Percentiles rank a stretch among this genome's conserved stretches.
Conservation (phyloP, 2,888 invertebrate genomes). For the Scaptomyza caliginosa region DNA sequence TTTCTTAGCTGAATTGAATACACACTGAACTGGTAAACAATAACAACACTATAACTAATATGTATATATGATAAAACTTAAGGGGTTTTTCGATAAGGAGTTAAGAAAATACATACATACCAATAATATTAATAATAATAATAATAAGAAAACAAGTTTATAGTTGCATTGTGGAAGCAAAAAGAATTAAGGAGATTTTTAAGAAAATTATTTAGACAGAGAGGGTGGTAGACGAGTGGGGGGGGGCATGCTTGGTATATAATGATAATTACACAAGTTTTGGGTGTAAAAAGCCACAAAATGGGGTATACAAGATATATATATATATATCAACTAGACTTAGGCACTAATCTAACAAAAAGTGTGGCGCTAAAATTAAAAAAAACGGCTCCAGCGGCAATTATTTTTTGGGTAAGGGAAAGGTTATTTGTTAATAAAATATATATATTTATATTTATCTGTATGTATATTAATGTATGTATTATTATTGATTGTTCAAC, state of each 20-base stretch:
- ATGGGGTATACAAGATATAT: constrained; percentile 23
- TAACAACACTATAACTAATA: constrained; percentile 58
- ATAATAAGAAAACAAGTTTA: constrained; percentile 20
- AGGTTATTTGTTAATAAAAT: constrained; percentile 24
- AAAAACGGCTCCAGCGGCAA: constrained; percentile 49
- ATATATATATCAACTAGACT: constrained; percentile 59
- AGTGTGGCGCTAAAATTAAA: constrained; percentile 54
- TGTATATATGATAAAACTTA: constrained; percentile 54
- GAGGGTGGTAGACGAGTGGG: neutral
- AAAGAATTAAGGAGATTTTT: constrained; percentile 37
- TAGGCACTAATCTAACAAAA: constrained; percentile 78
- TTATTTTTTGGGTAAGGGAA: constrained; percentile 17
- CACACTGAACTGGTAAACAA: constrained; percentile 66
- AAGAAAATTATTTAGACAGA: neutral
- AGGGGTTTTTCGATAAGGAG: constrained; percentile 42
- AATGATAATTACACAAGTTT: constrained; percentile 51
- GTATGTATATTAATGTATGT: constrained; percentile 27
- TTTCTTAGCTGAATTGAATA: constrained; percentile 65
- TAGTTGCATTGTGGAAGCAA: constrained; percentile 36
- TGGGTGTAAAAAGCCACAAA: constrained; percentile 79
- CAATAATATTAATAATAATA: constrained; percentile 13
- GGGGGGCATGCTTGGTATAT: neutral
- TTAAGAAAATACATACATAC: constrained; percentile 59
- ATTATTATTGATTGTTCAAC: constrained; percentile 50
- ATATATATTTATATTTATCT: constrained; percentile 24